Evolutionary conservation across 1,140 invertebrate genomes (phyloP), one percentile per base, ranked within the genome.

Genomic region (Tetraneura akinire): DNA sequence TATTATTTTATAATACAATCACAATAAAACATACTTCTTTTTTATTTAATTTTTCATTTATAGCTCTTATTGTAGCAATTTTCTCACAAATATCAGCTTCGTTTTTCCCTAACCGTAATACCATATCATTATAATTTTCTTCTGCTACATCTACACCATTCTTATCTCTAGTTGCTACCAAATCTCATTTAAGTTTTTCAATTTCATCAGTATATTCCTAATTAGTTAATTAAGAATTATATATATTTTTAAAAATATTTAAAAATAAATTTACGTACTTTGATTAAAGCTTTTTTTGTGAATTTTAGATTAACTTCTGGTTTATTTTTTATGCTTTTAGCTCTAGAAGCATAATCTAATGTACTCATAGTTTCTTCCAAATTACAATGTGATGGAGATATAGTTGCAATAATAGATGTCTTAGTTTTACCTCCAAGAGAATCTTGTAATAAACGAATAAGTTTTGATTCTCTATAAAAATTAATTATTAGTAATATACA

Each of bases 261-360:
- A 37, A 37, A 37, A 51, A 51, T n/a, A n/a, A n/a, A n/a, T n/a
- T n/a, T n/a, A 8, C 10, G 21, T 81, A 83, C 83, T 32, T 82
- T 80, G 1, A 83, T 47, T n/a, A 97, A 87, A 11, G 92, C 92
- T 84, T 92, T 93, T 85, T 96, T 96, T 0, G 93, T 94, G 71
- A 98, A 87, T 83, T 94, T 96, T 85, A 97, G 94, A 87, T 99
- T 99, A 13, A 97, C 89, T 86, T 97, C 96, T 0, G 97, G 97
- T 83, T 92, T 92, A 86, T 98, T 99, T 82, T 92, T 94, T 78
- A 99, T 98, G 84, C 97, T 96, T 86, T 96, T 97, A 0, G 97
- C 97, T 26, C 96, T 88, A 86, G 95, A 91, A 18, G 97, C 97
- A 87, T 99, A 99, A 83, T 98, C 97, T 64, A 99, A 85, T 0